Percentiles rank a stretch among this genome's conserved stretches.
These are phyloP conservation scores for Melanocharis versteri DNA, from an alignment of 2,113 vertebrate genomes.

Conservation along the genomic window DNA sequence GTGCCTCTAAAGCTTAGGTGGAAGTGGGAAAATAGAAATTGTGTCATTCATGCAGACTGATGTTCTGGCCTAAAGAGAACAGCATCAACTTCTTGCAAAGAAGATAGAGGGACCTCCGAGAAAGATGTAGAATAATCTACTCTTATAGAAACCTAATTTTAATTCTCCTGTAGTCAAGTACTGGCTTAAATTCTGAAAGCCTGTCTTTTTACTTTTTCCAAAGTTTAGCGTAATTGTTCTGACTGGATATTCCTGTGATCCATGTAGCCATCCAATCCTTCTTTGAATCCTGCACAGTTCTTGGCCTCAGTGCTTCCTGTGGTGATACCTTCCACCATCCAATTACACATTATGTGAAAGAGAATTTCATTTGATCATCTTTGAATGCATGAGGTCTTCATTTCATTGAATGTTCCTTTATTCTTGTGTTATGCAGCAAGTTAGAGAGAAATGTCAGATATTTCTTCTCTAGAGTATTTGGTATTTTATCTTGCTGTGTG, in stretches of 20 bases:
- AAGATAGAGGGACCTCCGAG: neutral
- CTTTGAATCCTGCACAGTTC: conserved; percentile 33
- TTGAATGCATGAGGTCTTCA: conserved; percentile 10
- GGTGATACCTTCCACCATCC: neutral
- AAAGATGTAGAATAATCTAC: neutral
- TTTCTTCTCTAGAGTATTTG: neutral
- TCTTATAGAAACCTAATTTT: neutral
- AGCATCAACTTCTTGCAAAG: neutral
- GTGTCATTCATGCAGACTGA: neutral
- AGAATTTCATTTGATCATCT: conserved; percentile 40
- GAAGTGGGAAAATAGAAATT: neutral
- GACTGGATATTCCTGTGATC: conserved; percentile 17
- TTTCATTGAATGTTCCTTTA: conserved; percentile 19
- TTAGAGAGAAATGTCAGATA: neutral
- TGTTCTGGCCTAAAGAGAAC: neutral
- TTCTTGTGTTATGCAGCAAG: neutral
- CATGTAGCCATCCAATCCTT: neutral
- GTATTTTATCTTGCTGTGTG: neutral
- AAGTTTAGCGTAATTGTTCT: conserved; percentile 35
- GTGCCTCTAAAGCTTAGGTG: neutral
- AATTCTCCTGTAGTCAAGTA: neutral
- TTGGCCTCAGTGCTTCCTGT: conserved; percentile 27
- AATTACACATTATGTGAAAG: conserved; percentile 13
- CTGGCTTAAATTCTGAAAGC: neutral
- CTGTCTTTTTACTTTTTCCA: neutral